Evolutionary conservation across 2,888 invertebrate species (phyloP).

Genomic region (Esperia sulphurella): DNA sequence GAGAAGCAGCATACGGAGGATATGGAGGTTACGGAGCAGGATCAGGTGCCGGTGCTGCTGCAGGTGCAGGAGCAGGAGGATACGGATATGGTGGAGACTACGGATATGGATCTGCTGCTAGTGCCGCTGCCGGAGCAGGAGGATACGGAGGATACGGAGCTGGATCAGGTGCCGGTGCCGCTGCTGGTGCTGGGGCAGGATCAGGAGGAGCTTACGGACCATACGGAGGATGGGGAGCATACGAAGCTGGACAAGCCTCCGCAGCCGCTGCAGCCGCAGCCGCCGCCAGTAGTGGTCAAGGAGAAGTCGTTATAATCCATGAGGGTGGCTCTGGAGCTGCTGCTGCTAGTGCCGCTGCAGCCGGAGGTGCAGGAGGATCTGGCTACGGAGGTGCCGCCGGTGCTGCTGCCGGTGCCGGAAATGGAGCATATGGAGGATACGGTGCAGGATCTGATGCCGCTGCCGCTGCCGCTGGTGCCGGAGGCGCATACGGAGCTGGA

Average conservation of each 20-base stretch:
- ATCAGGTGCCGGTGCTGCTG: neutral
- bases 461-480: neutral
- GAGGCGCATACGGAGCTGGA: neutral
- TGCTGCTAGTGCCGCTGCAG: neutral
- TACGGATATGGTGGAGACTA: neutral
- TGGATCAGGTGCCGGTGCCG: neutral
- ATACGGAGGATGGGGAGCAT: conserved; percentile 5
- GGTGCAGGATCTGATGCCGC: neutral
- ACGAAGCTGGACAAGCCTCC: neutral
- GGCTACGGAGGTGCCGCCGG: neutral
- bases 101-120: neutral
- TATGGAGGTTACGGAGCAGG: conserved; percentile 3
- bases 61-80: neutral
- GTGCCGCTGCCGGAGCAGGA: conserved; percentile 1
- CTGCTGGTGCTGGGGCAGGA: conserved; percentile 1
- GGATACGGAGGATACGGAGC: conserved; percentile 7
- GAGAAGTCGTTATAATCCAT: too few species aligned
- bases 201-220: conserved; percentile 8
- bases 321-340: neutral
- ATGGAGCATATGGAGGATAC: neutral
- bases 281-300: neutral
- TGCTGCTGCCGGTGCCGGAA: conserved; percentile 3
- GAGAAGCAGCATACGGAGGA: neutral
- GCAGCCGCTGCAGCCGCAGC: neutral
- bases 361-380: neutral